These are phyloP conservation scores for Glyphotaelius pellucidus DNA, from an alignment of 2,888 invertebrate species.

Conservation along the genomic window DNA sequence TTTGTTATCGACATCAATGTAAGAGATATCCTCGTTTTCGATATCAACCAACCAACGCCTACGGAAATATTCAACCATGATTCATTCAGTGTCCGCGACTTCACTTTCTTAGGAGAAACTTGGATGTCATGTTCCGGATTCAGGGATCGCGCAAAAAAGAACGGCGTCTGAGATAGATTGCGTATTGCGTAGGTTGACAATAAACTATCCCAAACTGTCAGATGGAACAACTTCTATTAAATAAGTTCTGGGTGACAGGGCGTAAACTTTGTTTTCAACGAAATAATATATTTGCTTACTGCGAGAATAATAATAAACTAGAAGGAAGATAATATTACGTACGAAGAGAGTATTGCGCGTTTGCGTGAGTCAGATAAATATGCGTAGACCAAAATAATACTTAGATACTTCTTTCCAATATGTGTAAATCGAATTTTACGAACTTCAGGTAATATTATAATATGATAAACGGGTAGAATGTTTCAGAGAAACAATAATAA, in stretches of 20 bases:
- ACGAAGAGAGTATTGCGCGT: too few species aligned
- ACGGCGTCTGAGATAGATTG: not conserved
- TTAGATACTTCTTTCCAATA: not conserved
- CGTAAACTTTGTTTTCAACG: not conserved
- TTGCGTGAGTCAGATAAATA: not conserved
- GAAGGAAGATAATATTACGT: not conserved
- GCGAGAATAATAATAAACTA: not conserved
- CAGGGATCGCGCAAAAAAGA: not conserved
- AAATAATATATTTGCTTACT: conserved; percentile 2
- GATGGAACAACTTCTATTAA: not conserved
- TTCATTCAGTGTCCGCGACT: not conserved
- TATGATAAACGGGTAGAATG: too few species aligned
- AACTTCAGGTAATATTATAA: too few species aligned
- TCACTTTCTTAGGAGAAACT: not conserved
- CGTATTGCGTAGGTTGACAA: not conserved
- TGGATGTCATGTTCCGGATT: too few species aligned
- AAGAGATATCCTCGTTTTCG: not conserved
- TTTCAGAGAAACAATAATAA: too few species aligned
- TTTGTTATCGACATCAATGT: not conserved
- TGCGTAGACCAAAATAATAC: not conserved
- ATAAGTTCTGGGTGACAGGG: not conserved
- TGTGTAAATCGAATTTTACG: too few species aligned
- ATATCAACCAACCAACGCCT: too few species aligned
- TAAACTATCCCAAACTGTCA: not conserved
- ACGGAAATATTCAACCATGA: not conserved